Percentiles rank a stretch among this genome's conserved stretches.
Evolutionary conservation across 2,797 vertebrate species (phyloP).

Genomic region (Lacerta agilis): DNA sequence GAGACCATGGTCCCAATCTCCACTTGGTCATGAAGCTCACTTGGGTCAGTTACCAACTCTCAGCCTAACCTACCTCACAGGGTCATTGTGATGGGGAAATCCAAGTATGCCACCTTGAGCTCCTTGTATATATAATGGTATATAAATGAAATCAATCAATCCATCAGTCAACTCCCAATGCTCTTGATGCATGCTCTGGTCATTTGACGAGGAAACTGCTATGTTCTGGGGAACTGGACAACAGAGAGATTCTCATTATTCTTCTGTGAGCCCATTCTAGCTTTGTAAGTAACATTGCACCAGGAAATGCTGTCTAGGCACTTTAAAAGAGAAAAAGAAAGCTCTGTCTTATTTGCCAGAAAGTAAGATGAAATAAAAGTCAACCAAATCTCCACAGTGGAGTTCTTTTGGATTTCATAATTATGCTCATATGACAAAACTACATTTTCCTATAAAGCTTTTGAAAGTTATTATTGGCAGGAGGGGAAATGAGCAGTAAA

Average conservation of each 20-base stretch:
- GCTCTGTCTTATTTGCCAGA: neutral
- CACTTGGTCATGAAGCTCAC: no score
- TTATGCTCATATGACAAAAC: constrained; percentile 1
- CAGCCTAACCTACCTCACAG: no score
- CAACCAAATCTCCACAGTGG: neutral
- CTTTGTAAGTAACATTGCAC: neutral
- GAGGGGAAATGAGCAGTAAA: neutral
- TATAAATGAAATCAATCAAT: neutral
- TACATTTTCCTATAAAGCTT: neutral
- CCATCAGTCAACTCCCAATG: neutral
- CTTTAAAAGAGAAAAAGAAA: no score
- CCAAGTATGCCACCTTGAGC: no score
- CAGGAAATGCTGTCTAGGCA: neutral
- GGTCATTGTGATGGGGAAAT: no score
- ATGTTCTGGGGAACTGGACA: neutral
- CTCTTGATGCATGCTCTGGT: neutral
- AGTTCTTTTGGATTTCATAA: constrained; percentile 6
- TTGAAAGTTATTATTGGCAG: neutral
- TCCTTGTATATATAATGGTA: neutral
- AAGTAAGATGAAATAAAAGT: constrained; percentile 11
- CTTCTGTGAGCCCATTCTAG: neutral
- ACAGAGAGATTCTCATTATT: neutral
- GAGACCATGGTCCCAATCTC: no score
- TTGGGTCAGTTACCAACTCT: no score
- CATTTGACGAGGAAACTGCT: neutral